phyloP scores from a whole-genome alignment of 2,113 vertebrate species.

The Campylomormyrus numenius region DNA sequence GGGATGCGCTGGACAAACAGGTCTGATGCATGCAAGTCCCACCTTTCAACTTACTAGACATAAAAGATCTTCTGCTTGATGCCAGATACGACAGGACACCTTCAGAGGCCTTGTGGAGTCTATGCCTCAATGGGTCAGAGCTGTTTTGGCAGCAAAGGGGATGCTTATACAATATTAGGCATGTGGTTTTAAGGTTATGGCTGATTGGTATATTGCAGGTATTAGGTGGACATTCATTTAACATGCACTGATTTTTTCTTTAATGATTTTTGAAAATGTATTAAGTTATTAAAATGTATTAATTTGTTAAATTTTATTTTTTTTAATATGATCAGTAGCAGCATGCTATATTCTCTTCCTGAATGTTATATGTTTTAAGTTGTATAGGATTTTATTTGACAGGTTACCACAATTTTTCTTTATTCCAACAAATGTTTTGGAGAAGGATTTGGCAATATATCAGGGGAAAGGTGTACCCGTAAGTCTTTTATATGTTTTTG shows the following conservation, averaged over 20 bases:
- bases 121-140: neutral
- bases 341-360: neutral
- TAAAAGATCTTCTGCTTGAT: neutral
- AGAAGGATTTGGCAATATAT: constrained; percentile 61
- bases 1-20: neutral
- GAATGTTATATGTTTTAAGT: neutral
- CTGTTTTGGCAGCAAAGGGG: neutral
- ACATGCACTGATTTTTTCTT: neutral
- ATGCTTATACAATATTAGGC: neutral
- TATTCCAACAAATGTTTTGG: constrained; percentile 62
- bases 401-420: constrained; percentile 74
- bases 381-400: constrained; percentile 7
- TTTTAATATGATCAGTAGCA: neutral
- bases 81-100: neutral
- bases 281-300: no score
- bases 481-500: constrained; percentile 42
- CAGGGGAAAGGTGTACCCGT: constrained; percentile 76
- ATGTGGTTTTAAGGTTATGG: neutral
- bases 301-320: neutral
- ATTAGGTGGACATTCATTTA: neutral
- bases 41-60: neutral
- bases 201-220: neutral
- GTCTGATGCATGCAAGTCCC: neutral
- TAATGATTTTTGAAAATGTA: neutral
- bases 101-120: neutral